These are phyloP conservation scores for Dryoscopus gambensis DNA, from an alignment of 2,113 vertebrate genomes.

Conservation along the genomic window DNA sequence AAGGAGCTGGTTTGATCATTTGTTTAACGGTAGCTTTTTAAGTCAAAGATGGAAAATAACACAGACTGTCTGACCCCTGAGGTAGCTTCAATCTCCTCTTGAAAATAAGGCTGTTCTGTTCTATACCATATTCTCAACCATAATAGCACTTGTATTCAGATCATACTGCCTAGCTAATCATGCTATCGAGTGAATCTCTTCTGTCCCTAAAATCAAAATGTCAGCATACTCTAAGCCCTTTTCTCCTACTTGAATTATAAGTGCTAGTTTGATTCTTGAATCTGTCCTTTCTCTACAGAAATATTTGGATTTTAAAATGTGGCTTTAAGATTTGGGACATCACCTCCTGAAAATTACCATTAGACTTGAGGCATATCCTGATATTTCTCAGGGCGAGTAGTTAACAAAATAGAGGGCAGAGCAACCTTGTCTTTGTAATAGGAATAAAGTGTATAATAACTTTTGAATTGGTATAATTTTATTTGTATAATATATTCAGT, in stretches of 20 bases:
- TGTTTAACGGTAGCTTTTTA: not conserved
- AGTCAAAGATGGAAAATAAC: not conserved
- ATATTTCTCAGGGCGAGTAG: not conserved
- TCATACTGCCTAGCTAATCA: not conserved
- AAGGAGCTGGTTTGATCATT: not conserved
- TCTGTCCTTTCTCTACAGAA: not conserved
- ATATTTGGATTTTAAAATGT: not conserved
- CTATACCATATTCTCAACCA: not conserved
- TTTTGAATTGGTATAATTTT: not conserved
- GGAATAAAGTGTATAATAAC: not conserved
- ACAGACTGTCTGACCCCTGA: not conserved
- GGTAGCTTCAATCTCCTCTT: not conserved
- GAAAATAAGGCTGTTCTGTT: not conserved
- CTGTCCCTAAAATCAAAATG: not conserved
- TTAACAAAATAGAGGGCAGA: not conserved
- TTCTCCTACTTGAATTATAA: not conserved
- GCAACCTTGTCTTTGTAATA: not conserved
- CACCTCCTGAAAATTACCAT: not conserved
- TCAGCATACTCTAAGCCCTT: not conserved
- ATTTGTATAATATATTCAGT: not conserved
- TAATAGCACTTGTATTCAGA: not conserved
- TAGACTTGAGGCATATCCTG: not conserved
- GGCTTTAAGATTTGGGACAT: not conserved
- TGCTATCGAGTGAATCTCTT: not conserved
- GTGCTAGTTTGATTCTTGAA: not conserved